Evolutionary conservation across 2,113 vertebrate species (phyloP), one percentile per base, ranked within the genome.

Genomic region (Platysteira castanea): DNA sequence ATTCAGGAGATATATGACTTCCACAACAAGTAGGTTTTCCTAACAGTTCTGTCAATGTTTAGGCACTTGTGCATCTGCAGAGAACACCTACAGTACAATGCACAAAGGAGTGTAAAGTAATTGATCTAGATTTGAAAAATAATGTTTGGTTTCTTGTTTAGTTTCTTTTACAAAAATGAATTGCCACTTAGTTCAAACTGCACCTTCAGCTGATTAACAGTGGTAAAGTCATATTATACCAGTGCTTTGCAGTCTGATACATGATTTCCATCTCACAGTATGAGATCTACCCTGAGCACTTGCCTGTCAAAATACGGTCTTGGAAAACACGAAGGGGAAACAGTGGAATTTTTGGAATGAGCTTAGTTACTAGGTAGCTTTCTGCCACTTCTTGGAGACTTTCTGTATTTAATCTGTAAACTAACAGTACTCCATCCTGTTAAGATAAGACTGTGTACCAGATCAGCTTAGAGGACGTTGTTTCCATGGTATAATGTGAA

Each of bases 1-100:
- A 99, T 99, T 97, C 99, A 99, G 97, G 99, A 99, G 84, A 99
- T 99, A 87, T 99, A 99, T 50, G 99, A 99, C 96, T 99, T 99
- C 96, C 99, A 99, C 96, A 99, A 98, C 98, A 99, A 99, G 99
- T 99, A 98, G 91, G 99, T 98, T 96, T 96, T 90, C 47, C 82
- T 78, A 41, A 20, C 24, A 49, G 46, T 91, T 94, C 65, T 79
- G 35, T 30, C 44, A 22, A 77, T 50, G 7, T 90, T 76, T 73
- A 22, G 17, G 21, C 35, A 16, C 26, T 41, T 57, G 2, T 65
- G 27, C 6, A 12, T 46, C 23, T 42, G 37, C 65, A 52, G 33
- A 39, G 21, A 89, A 21, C 10, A 3, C 24, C 50, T 65, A 23
- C n/a, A 67, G 20, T 26, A 63, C 33, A 68, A 6, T 15, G 33